Percentiles rank a stretch among this genome's conserved stretches.
Evolutionary conservation across 2,888 invertebrate species (phyloP).

Genomic region (Sarcophaga caerulescens): DNA sequence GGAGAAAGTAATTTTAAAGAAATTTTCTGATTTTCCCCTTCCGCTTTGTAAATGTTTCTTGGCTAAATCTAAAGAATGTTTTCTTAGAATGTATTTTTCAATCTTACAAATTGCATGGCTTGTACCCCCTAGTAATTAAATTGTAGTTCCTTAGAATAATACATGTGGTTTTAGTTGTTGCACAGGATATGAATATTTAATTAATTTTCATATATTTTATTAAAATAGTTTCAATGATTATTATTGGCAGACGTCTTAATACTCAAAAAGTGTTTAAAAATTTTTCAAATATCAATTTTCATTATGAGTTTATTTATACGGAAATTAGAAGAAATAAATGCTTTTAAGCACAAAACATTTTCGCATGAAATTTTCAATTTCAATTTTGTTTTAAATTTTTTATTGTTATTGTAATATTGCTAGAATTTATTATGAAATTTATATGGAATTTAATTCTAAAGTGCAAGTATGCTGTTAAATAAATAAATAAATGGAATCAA

Average conservation of each 20-base stretch:
- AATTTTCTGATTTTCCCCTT: background rate
- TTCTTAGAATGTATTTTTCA: background rate
- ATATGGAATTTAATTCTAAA: conserved; percentile 7
- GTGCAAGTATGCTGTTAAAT: background rate
- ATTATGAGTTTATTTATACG: conserved; percentile 24
- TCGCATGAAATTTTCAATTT: background rate
- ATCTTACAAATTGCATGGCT: background rate
- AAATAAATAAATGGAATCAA: conserved; percentile 11
- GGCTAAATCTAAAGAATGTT: background rate
- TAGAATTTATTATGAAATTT: background rate
- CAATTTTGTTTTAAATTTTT: background rate
- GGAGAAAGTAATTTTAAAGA: background rate
- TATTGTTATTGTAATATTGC: background rate
- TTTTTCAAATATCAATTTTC: background rate
- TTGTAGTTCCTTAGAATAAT: too few species aligned
- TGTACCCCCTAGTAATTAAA: too few species aligned
- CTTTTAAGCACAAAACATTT: background rate
- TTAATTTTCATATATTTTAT: too few species aligned
- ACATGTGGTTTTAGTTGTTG: too few species aligned
- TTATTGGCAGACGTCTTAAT: background rate
- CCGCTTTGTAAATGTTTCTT: background rate
- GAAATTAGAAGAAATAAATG: background rate
- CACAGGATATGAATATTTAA: too few species aligned
- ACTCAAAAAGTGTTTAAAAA: background rate
- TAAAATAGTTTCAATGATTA: too few species aligned